A percentile compares a stretch with the other conserved stretches of the same genome.
Evolutionary conservation across 2,797 vertebrate genomes (phyloP).

Genomic region (Enteromius unitaeniatus): DNA sequence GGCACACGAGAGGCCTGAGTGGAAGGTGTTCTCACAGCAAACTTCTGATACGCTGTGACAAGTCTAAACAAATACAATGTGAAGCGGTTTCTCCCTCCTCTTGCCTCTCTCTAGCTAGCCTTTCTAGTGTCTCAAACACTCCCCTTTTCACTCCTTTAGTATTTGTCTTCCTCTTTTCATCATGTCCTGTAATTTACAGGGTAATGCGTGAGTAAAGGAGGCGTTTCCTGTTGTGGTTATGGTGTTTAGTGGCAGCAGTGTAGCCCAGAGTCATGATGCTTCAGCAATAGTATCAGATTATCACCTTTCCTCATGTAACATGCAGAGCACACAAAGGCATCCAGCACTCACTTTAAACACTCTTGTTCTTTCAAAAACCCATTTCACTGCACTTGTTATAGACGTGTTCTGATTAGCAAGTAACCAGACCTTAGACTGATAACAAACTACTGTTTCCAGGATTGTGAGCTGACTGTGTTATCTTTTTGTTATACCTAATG

Average conservation of each 20-base stretch:
- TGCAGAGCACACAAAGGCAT: slow-evolving; percentile 7
- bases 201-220: not conserved
- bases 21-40: slow-evolving; percentile 50
- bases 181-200: slow-evolving; percentile 20
- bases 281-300: not conserved
- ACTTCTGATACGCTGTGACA: slow-evolving; percentile 46
- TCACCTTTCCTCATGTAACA: not conserved
- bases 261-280: slow-evolving; percentile 22
- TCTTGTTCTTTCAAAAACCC: slow-evolving; percentile 14
- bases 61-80: slow-evolving; percentile 39
- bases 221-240: not conserved
- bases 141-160: slow-evolving; percentile 10
- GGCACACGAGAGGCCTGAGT: slow-evolving; percentile 26
- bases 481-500: slow-evolving; percentile 14
- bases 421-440: not conserved
- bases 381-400: slow-evolving; percentile 28
- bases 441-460: not conserved
- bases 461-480: not conserved
- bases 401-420: slow-evolving; percentile 54
- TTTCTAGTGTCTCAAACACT: slow-evolving; percentile 32
- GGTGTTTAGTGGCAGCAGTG: not conserved
- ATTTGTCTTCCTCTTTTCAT: slow-evolving; percentile 37
- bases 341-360: not conserved
- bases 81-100: slow-evolving; percentile 16
- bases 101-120: not conserved